Conservation (phyloP, 37 sponge, comb jelly and placozoan genomes). For the Dysidea cf. avara region DNA sequence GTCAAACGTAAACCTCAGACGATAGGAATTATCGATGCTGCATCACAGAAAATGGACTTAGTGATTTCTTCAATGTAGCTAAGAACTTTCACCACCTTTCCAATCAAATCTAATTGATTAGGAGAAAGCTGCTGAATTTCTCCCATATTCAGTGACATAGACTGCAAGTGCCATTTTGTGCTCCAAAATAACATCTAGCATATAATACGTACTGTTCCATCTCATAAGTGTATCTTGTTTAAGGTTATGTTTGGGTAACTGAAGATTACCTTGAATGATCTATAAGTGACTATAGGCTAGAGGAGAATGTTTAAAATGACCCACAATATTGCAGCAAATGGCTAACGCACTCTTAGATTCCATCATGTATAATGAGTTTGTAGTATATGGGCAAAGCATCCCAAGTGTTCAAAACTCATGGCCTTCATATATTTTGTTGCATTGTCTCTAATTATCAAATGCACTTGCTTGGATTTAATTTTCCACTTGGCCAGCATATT, state of each 20-base stretch:
- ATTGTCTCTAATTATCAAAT: slow-evolving; percentile 34
- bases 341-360: slow-evolving; percentile 4
- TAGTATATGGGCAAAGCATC: slow-evolving; percentile 37
- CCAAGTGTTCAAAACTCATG: slow-evolving; percentile 2
- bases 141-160: slow-evolving; percentile 2
- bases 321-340: slow-evolving; percentile 34
- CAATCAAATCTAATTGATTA: slow-evolving; percentile 6
- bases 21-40: slow-evolving; percentile 14
- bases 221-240: slow-evolving; percentile 7
- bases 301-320: slow-evolving; percentile 29
- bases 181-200: slow-evolving; percentile 10
- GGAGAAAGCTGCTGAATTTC: slow-evolving; percentile 11
- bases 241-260: slow-evolving; percentile 22
- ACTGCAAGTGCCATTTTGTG: slow-evolving; percentile 35
- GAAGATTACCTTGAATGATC: slow-evolving; percentile 11
- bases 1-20: slow-evolving; percentile 7
- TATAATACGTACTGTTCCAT: slow-evolving; percentile 14
- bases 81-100: slow-evolving; percentile 2
- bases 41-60: slow-evolving; percentile 5
- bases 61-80: slow-evolving; percentile 15
- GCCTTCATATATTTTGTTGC: slow-evolving; percentile 26
- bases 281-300: slow-evolving; percentile 16
- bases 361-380: not conserved
- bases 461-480: slow-evolving; percentile 13
- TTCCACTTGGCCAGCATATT: slow-evolving; percentile 44